Percentiles rank a stretch among this genome's conserved stretches.
These are phyloP conservation scores for Callosobruchus maculatus DNA, from an alignment of 2,888 invertebrate genomes.

Conservation along the genomic window DNA sequence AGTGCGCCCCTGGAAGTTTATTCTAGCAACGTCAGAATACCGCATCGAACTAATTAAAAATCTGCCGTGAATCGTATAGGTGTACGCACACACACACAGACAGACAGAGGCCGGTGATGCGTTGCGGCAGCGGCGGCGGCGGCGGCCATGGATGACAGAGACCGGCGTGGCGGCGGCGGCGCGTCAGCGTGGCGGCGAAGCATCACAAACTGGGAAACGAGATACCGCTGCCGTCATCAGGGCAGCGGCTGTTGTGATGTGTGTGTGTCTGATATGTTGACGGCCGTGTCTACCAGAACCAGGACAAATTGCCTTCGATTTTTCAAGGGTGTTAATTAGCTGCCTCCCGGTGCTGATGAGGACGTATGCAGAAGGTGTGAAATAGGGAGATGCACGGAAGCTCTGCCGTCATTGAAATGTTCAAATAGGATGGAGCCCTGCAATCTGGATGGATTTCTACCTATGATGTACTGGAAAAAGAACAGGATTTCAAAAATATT, in stretches of 20 bases:
- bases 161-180: background rate
- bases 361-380: background rate
- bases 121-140: too few relatives aligned
- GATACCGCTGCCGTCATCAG: background rate
- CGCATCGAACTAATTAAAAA: background rate
- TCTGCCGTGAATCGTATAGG: background rate
- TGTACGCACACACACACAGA: background rate
- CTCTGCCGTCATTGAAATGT: background rate
- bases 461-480: too few relatives aligned
- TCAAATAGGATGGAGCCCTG: background rate
- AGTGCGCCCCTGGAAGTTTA: background rate
- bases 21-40: background rate
- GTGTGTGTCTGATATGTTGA: background rate
- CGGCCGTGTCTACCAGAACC: background rate
- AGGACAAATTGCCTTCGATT: background rate
- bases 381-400: background rate
- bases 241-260: background rate
- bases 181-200: background rate
- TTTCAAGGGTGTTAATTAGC: background rate
- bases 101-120: too few relatives aligned
- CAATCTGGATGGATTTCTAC: too few relatives aligned
- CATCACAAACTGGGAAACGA: background rate
- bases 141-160: background rate
- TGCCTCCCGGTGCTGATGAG: background rate
- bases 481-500: too few relatives aligned